Evolutionary conservation across 2,797 vertebrate species (phyloP).

Genomic region (Syngnathus acus): DNA sequence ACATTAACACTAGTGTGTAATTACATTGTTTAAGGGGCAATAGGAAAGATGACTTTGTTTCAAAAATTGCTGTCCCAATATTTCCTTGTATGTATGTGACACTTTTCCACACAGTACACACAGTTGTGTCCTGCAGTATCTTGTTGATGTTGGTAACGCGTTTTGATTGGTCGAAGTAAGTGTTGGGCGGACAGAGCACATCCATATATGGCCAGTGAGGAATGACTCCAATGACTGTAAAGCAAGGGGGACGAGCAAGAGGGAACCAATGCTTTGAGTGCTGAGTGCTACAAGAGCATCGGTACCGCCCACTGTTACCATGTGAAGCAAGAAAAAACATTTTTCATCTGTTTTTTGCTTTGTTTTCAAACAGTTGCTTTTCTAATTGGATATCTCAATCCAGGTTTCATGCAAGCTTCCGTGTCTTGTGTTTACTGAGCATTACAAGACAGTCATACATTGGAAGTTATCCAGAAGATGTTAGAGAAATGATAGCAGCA

Average conservation of each 20-base stretch:
- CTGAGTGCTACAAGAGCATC: constrained; percentile 50
- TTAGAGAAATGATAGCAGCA: constrained; percentile 99
- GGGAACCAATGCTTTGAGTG: constrained; percentile 61
- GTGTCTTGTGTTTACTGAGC: constrained; percentile 67
- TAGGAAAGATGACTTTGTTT: not conserved
- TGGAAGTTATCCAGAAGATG: constrained; percentile 92
- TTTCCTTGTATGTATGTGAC: constrained; percentile 19
- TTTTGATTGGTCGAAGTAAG: constrained; percentile 61
- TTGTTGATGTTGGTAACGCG: constrained; percentile 70
- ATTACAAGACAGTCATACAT: constrained; percentile 77
- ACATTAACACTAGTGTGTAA: not conserved
- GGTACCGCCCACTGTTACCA: constrained; percentile 71
- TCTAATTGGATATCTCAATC: constrained; percentile 19
- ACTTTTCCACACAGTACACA: constrained; percentile 10
- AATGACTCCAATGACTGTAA: constrained; percentile 55
- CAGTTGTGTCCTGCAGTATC: constrained; percentile 60
- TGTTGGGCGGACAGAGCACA: constrained; percentile 59
- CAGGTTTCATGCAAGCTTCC: constrained; percentile 61
- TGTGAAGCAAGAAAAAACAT: constrained; percentile 53
- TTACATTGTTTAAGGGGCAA: not conserved
- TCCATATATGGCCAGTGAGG: constrained; percentile 71
- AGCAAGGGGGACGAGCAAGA: constrained; percentile 49
- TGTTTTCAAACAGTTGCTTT: not conserved
- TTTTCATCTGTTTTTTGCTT: constrained; percentile 7
- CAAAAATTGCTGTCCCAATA: constrained; percentile 3